Evolutionary conservation across 2,113 vertebrate genomes (phyloP).

Genomic region (Pteronura brasiliensis): DNA sequence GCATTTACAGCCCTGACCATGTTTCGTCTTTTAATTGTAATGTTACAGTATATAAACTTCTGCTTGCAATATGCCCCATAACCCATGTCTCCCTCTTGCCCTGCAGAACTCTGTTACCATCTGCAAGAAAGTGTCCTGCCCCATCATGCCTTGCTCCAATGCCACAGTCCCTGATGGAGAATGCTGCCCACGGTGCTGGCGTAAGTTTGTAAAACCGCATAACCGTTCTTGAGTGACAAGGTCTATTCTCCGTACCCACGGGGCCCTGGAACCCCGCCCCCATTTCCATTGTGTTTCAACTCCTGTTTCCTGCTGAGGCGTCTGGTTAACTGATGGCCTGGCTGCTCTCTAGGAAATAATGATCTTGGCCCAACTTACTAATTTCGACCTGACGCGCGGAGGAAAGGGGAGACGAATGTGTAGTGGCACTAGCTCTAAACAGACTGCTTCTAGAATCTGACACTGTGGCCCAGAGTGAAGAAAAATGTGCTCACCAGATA

Average conservation of each 20-base stretch:
- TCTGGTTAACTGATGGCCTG: not conserved
- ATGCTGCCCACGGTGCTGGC: slow-evolving; percentile 96
- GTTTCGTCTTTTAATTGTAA: not conserved
- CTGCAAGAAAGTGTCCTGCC: slow-evolving; percentile 97
- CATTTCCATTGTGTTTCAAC: not conserved
- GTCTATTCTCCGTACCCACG: not conserved
- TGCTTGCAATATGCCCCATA: not conserved
- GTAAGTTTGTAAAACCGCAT: slow-evolving; percentile 83
- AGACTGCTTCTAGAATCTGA: not conserved
- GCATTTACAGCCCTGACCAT: not conserved
- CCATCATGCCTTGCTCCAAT: slow-evolving; percentile 94
- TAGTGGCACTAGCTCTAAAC: not conserved
- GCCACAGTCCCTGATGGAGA: slow-evolving; percentile 97
- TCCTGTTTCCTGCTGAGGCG: not conserved
- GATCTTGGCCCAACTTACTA: not conserved
- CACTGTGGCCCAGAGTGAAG: not conserved
- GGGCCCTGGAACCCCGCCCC: not conserved
- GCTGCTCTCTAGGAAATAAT: not conserved
- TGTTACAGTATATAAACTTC: not conserved
- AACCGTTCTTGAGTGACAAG: not conserved
- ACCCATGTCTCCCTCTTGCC: slow-evolving; percentile 19
- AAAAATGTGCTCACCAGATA: not conserved
- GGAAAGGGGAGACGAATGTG: not conserved
- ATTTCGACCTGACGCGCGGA: not conserved
- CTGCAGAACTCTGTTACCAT: slow-evolving; percentile 94